A percentile compares a stretch with the other conserved stretches of the same genome.
Evolutionary conservation across 2,888 invertebrate genomes (phyloP).

Genomic region (Eilema sororculum): DNA sequence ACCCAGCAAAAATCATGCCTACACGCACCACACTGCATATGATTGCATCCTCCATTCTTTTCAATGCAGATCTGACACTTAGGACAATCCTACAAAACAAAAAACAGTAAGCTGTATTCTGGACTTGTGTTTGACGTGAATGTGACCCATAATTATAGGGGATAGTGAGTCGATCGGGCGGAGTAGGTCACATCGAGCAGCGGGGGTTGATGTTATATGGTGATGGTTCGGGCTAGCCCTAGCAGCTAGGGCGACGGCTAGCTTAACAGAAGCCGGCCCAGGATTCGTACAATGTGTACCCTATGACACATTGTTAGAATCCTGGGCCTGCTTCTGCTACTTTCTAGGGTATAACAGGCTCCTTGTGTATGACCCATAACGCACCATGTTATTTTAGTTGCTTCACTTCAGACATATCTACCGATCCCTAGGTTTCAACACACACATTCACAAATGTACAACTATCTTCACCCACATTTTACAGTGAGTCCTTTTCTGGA

Average conservation of each 20-base stretch:
- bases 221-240: background rate
- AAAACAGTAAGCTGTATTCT: constrained; percentile 4
- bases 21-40: constrained; percentile 99
- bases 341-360: no score
- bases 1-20: constrained; percentile 99
- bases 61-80: constrained; percentile 99
- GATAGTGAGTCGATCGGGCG: background rate
- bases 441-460: no score
- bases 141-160: background rate
- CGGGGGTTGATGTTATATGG: background rate
- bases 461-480: no score
- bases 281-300: no score
- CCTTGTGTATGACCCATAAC: no score
- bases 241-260: no score
- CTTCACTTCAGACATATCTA: no score
- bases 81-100: constrained; percentile 93
- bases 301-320: no score
- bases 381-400: no score
- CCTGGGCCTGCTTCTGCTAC: no score
- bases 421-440: no score
- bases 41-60: constrained; percentile 99
- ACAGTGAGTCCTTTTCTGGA: no score
- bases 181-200: background rate
- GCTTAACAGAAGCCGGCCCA: background rate
- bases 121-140: constrained; percentile 5